These are phyloP conservation scores for Microplitis mediator DNA, from an alignment of 1,140 invertebrate genomes.

Conservation along the genomic window DNA sequence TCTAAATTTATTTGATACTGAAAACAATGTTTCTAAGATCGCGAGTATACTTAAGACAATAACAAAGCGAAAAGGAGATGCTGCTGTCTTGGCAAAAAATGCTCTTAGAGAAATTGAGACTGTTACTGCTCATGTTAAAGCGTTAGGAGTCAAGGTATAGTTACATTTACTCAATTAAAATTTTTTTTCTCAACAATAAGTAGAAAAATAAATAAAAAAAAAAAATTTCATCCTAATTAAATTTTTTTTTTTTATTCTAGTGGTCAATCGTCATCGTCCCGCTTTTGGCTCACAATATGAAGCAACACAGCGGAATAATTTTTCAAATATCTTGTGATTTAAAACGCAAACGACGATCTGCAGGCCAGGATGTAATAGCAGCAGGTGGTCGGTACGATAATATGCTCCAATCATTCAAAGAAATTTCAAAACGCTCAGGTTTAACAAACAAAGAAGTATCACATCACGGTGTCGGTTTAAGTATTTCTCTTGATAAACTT, in stretches of 20 bases:
- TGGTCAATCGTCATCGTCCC: conserved; percentile 69
- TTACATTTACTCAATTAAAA: conserved; percentile 8
- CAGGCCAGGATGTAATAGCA: conserved; percentile 68
- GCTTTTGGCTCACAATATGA: conserved; percentile 69
- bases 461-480: conserved; percentile 75
- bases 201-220: no score
- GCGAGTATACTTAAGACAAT: conserved; percentile 67
- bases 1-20: conserved; percentile 74
- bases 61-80: conserved; percentile 69
- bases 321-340: conserved; percentile 73
- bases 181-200: neutral
- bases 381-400: conserved; percentile 66
- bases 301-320: conserved; percentile 74
- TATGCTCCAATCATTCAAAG: conserved; percentile 51
- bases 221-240: neutral
- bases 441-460: conserved; percentile 53
- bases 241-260: conserved; percentile 49
- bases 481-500: conserved; percentile 76
- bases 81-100: conserved; percentile 69
- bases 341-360: conserved; percentile 65
- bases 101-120: conserved; percentile 76
- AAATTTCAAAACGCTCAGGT: conserved; percentile 51
- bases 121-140: conserved; percentile 71
- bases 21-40: conserved; percentile 72
- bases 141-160: conserved; percentile 75